A percentile compares a stretch with the other conserved stretches of the same genome.
Evolutionary conservation across 2,113 vertebrate species (phyloP).

Genomic region (Vidua macroura): DNA sequence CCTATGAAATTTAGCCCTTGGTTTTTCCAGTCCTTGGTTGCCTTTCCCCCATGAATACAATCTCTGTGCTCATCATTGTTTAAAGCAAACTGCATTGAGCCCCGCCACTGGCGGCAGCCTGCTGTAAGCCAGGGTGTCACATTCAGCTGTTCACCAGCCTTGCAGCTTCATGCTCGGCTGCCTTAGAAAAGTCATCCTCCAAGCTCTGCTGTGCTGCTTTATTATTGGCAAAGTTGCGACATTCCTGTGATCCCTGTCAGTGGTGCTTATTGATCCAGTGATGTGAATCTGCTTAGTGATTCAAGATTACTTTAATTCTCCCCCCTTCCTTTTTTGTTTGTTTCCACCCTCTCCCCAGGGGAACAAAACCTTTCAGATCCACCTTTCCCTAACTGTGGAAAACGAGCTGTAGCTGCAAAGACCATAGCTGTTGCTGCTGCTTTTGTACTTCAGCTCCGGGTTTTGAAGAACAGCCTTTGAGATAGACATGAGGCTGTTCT

Average conservation of each 20-base stretch:
- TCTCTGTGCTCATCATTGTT: slow-evolving; percentile 48
- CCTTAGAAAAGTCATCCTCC: slow-evolving; percentile 61
- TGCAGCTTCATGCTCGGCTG: slow-evolving; percentile 63
- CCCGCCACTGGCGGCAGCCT: neutral
- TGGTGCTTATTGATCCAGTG: slow-evolving; percentile 68
- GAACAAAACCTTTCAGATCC: slow-evolving; percentile 61
- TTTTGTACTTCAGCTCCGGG: slow-evolving; percentile 5
- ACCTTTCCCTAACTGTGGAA: slow-evolving; percentile 36
- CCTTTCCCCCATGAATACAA: neutral
- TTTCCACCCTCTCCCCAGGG: slow-evolving; percentile 50
- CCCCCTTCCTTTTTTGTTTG: slow-evolving; percentile 65
- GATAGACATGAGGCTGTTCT: neutral
- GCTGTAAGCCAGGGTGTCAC: slow-evolving; percentile 36
- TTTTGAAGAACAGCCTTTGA: slow-evolving; percentile 39
- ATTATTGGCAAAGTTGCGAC: slow-evolving; percentile 72
- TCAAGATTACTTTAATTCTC: slow-evolving; percentile 73
- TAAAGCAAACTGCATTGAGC: slow-evolving; percentile 8
- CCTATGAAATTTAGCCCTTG: slow-evolving; percentile 70
- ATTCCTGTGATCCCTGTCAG: slow-evolving; percentile 74
- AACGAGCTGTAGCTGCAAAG: slow-evolving; percentile 4
- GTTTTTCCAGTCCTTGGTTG: slow-evolving; percentile 63
- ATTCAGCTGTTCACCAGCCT: slow-evolving; percentile 61
- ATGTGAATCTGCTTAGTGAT: slow-evolving; percentile 72
- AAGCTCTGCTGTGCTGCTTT: slow-evolving; percentile 59
- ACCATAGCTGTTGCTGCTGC: neutral